These are phyloP conservation scores for Eutolmus rufibarbis DNA, from an alignment of 2,888 invertebrate species.

Conservation along the genomic window DNA sequence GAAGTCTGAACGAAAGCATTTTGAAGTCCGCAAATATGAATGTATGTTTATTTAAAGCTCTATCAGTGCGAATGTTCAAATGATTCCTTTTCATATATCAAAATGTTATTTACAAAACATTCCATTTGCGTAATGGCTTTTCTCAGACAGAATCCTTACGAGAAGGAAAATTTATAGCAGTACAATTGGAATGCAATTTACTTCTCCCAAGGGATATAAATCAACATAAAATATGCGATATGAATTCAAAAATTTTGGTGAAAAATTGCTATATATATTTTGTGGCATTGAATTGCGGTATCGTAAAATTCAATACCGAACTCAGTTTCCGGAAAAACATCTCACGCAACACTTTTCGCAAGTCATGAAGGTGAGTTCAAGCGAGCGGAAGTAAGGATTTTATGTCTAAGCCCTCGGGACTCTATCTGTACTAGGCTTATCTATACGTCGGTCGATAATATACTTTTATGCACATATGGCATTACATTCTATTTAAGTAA, in stretches of 20 bases:
- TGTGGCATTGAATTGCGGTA: neutral
- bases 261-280: neutral
- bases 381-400: neutral
- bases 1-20: neutral
- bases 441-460: neutral
- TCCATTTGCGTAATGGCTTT: slow-evolving; percentile 1
- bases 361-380: neutral
- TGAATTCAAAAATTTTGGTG: neutral
- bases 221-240: neutral
- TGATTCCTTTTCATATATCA: neutral
- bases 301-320: neutral
- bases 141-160: neutral
- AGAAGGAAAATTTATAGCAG: neutral
- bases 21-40: neutral
- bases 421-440: neutral
- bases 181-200: neutral
- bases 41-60: neutral
- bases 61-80: neutral
- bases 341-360: neutral
- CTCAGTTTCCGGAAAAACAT: neutral
- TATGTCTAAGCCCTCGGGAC: neutral
- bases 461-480: neutral
- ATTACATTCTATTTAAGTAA: neutral
- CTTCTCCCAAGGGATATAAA: neutral
- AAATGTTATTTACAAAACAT: slow-evolving; percentile 15